A percentile compares a stretch with the other conserved stretches of the same genome.
phyloP scores from a whole-genome alignment of 2,113 vertebrate genomes.

The Pandion haliaetus region DNA sequence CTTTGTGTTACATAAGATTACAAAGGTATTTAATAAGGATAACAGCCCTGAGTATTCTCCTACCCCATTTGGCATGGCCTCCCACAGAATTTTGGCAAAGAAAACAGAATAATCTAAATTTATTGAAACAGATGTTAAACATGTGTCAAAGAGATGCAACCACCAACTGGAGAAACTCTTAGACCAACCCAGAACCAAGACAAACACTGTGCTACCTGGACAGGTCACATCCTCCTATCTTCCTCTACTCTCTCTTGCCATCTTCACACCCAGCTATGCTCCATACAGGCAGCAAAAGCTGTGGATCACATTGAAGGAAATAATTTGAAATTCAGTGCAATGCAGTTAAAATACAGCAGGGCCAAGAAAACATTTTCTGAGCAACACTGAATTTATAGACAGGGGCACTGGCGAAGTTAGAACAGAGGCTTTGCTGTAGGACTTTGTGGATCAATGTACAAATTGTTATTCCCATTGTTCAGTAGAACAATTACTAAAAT shows the following conservation, averaged over 20 bases:
- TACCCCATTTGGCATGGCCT: neutral
- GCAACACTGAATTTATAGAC: neutral
- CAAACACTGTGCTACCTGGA: neutral
- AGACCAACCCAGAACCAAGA: neutral
- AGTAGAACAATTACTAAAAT: slow-evolving; percentile 79
- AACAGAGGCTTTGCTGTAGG: slow-evolving; percentile 34
- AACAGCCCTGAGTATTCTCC: neutral
- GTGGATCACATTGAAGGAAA: neutral
- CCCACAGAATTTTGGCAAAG: neutral
- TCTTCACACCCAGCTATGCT: neutral
- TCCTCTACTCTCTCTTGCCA: neutral
- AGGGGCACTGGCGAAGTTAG: neutral
- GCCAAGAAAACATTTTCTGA: neutral
- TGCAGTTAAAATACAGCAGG: neutral
- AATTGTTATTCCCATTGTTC: slow-evolving; percentile 69
- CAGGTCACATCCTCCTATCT: neutral
- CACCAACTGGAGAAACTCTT: neutral
- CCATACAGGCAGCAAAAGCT: neutral
- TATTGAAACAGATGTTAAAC: neutral
- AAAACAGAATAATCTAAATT: neutral
- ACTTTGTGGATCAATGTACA: slow-evolving; percentile 70
- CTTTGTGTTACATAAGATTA: neutral
- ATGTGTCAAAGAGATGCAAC: neutral
- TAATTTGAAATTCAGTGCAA: neutral
- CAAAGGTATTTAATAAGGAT: neutral